Evolutionary conservation across 2,113 vertebrate genomes (phyloP).

Genomic region (Columba janthina): DNA sequence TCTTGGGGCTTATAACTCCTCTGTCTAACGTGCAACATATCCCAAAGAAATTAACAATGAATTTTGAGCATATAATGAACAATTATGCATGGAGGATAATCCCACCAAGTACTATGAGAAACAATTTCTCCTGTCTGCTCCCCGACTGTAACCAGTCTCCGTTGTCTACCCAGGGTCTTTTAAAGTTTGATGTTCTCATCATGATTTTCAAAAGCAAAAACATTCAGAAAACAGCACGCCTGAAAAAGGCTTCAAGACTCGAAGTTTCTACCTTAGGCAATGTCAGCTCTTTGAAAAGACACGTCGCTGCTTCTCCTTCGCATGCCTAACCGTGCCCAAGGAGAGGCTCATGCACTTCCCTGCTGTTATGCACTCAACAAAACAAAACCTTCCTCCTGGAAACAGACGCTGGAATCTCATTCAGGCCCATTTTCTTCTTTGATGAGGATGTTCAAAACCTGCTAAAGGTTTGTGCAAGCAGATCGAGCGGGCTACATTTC

Average conservation of each 20-base stretch:
- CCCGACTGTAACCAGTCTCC: background rate
- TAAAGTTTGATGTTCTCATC: background rate
- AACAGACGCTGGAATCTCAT: conserved; percentile 50
- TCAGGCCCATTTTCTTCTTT: conserved; percentile 15
- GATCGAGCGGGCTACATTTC: background rate
- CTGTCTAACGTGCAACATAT: conserved; percentile 13
- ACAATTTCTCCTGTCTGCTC: background rate
- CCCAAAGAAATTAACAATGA: conserved; percentile 41
- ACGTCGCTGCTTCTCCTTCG: background rate
- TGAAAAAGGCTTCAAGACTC: background rate
- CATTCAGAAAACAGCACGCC: background rate
- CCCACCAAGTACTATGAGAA: background rate
- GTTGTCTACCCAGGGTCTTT: background rate
- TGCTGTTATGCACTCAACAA: background rate
- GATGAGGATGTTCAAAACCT: conserved; percentile 42
- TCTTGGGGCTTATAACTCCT: conserved; percentile 33
- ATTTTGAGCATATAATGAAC: conserved; percentile 46
- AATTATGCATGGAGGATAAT: conserved; percentile 60
- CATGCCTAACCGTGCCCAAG: conserved; percentile 16
- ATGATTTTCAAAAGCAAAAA: background rate
- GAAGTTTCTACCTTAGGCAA: background rate
- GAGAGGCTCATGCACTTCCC: conserved; percentile 26
- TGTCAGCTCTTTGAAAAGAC: background rate
- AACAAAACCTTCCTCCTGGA: conserved; percentile 55
- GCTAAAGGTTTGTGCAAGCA: background rate